A percentile compares a stretch with the other conserved stretches of the same genome.
These are phyloP conservation scores for Ichneumoninae sp. DNA, from an alignment of 2,888 invertebrate genomes.

Conservation along the genomic window DNA sequence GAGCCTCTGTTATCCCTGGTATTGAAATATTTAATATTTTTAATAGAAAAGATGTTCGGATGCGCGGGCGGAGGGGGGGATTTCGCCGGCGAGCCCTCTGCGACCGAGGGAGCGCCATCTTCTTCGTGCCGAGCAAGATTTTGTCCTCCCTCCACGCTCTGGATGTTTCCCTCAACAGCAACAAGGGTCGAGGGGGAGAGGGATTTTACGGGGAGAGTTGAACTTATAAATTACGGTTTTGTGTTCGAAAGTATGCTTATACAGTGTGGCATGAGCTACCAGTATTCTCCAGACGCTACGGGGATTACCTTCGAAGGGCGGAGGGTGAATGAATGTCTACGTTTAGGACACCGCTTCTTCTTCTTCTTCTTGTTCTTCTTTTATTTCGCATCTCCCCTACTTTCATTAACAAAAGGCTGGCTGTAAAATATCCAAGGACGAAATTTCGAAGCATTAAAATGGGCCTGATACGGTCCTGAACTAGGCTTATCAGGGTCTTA, in stretches of 20 bases:
- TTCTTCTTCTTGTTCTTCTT: background rate
- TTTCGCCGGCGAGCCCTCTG: slow-evolving; percentile 42
- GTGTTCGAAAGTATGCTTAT: slow-evolving; percentile 44
- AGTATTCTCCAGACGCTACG: slow-evolving; percentile 64
- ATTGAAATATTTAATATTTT: slow-evolving; percentile 78
- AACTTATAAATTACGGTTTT: slow-evolving; percentile 68
- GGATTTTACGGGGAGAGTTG: slow-evolving; percentile 60
- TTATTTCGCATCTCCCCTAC: background rate
- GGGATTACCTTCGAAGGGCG: slow-evolving; percentile 64
- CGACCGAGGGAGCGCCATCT: slow-evolving; percentile 50
- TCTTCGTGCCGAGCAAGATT: slow-evolving; percentile 64
- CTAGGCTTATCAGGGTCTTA: no score
- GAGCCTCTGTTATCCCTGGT: slow-evolving; percentile 68
- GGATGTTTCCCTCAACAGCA: background rate
- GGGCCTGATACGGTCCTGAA: no score
- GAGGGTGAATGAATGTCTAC: slow-evolving; percentile 48
- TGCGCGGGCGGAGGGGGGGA: slow-evolving; percentile 50
- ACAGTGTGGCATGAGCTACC: slow-evolving; percentile 42
- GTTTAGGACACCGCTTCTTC: slow-evolving; percentile 17
- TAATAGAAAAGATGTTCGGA: slow-evolving; percentile 76
- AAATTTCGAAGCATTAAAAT: no score
- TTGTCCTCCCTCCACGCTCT: slow-evolving; percentile 52
- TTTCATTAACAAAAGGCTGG: background rate
- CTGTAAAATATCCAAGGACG: background rate
- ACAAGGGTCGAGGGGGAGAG: background rate